Conservation (phyloP, 2,888 invertebrate genomes). For the Lumbricus terrestris region DNA sequence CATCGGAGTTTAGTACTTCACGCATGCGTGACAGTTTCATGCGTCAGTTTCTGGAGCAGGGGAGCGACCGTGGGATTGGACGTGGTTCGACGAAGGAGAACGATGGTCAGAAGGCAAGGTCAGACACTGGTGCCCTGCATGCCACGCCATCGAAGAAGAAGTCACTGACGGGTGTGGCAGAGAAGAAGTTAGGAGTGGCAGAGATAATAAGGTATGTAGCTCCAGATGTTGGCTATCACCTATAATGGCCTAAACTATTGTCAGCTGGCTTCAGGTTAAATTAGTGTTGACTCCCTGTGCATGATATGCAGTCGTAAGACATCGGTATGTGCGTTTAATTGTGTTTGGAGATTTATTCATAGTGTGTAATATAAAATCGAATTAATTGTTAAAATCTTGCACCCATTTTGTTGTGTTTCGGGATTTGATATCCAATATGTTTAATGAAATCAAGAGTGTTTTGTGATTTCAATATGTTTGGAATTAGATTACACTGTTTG, state of each 20-base stretch:
- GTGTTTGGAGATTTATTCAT: neutral
- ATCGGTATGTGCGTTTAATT: neutral
- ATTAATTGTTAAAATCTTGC: neutral
- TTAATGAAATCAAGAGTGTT: neutral
- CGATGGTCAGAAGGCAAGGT: neutral
- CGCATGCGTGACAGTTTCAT: conserved; percentile 95
- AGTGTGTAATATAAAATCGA: no score
- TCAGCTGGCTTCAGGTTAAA: neutral
- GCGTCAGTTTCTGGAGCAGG: conserved; percentile 74
- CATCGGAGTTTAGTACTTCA: conserved; percentile 68
- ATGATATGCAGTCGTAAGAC: neutral
- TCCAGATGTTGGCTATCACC: neutral
- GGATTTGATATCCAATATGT: neutral
- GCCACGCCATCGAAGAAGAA: neutral
- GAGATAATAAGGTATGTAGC: conserved; percentile 80
- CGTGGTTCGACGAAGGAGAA: neutral
- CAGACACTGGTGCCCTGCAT: conserved; percentile 17
- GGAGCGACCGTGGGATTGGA: conserved; percentile 35
- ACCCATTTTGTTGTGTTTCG: neutral
- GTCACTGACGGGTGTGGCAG: conserved; percentile 41
- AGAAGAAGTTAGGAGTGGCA: conserved; percentile 76
- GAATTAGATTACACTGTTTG: no score
- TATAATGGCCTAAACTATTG: neutral
- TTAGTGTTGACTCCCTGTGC: neutral
- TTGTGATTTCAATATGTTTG: neutral